Evolutionary conservation across 2,113 vertebrate genomes (phyloP).

Genomic region (Odocoileus virginianus): DNA sequence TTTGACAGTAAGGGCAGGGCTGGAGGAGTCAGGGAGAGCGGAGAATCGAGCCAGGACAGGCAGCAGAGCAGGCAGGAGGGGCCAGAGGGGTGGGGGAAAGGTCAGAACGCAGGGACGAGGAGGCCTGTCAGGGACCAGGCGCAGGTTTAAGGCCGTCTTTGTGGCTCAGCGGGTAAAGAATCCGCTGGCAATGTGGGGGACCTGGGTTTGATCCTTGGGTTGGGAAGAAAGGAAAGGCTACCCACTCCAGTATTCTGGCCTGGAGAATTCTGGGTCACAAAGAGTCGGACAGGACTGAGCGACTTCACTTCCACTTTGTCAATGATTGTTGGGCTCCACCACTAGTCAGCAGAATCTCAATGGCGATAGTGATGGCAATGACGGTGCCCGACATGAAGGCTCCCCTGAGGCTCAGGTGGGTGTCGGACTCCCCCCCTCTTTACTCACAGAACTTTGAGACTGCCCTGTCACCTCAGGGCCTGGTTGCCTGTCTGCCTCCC

Average conservation of each 20-base stretch:
- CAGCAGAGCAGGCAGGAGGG: background rate
- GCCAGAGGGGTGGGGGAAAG: background rate
- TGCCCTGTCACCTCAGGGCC: background rate
- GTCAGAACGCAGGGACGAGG: background rate
- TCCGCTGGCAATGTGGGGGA: background rate
- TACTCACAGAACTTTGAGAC: background rate
- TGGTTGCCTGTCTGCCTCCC: background rate
- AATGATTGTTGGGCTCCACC: background rate
- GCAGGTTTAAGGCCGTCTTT: background rate
- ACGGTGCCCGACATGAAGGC: background rate
- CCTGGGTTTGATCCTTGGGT: background rate
- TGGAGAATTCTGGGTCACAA: background rate
- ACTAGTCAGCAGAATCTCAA: background rate
- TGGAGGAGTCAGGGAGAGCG: background rate
- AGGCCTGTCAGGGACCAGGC: background rate
- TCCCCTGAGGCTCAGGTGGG: background rate
- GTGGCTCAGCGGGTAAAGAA: background rate
- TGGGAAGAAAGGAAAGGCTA: background rate
- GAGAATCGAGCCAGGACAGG: background rate
- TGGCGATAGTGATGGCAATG: fast-evolving
- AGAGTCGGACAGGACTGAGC: background rate
- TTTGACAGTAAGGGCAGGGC: background rate
- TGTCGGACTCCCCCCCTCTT: background rate
- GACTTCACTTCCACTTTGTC: background rate
- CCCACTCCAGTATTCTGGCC: background rate